Conservation (phyloP, 1,140 invertebrate species). For the Temnothorax nylanderi region DNA sequence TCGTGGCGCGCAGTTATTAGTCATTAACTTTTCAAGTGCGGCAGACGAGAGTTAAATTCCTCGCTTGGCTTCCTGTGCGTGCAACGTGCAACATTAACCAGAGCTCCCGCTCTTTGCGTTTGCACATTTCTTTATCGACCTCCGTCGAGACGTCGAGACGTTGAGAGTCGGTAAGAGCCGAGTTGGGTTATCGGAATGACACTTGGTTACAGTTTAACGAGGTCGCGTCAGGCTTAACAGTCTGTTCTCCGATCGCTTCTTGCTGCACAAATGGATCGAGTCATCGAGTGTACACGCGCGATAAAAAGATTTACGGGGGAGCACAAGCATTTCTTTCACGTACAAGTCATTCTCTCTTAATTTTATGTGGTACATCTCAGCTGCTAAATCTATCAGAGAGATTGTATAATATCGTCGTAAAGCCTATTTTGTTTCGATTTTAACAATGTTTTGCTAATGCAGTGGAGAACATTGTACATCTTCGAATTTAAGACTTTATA, state of each 20-base stretch:
- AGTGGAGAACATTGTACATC: background rate
- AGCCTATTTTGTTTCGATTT: no score
- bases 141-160: conserved; percentile 13
- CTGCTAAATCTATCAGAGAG: background rate
- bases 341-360: background rate
- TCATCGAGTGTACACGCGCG: conserved; percentile 63
- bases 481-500: background rate
- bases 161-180: conserved; percentile 39
- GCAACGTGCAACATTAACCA: conserved; percentile 71
- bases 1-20: conserved; percentile 1
- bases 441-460: no score
- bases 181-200: conserved; percentile 73
- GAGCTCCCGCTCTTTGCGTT: conserved; percentile 41
- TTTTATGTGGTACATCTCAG: background rate
- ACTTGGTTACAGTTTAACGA: conserved; percentile 73
- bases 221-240: conserved; percentile 59
- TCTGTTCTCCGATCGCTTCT: conserved; percentile 56
- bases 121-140: conserved; percentile 71
- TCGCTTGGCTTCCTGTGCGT: conserved; percentile 57
- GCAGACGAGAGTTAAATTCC: conserved; percentile 58
- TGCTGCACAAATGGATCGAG: conserved; percentile 36
- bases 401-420: no score
- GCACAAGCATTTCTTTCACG: conserved; percentile 69
- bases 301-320: conserved; percentile 62
- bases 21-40: conserved; percentile 24